Evolutionary conservation across 1,140 invertebrate genomes (phyloP), one percentile per base, ranked within the genome.

Genomic region (Drosophila orosa): DNA sequence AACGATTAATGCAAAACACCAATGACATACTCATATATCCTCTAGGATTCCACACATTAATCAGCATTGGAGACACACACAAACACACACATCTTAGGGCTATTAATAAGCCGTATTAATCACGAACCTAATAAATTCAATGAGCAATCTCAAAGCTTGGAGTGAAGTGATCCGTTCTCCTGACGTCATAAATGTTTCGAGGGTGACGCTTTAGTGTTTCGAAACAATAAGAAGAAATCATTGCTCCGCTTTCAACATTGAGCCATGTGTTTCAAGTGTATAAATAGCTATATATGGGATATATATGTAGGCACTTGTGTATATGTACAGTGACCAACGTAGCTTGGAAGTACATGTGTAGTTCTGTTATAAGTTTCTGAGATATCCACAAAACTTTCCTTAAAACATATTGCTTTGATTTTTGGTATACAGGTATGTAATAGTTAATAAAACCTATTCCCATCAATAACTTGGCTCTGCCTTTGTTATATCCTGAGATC

Each of bases 21-120:
- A 35, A 35, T 25, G 45, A 24, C 13, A 54, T 24, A 35, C n/a
- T 13, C 15, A 22, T 5, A 27, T 61, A 22, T 37, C 42, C 42
- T 45, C 1, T 45, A 45, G 24, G 24, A 19, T 10, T 56, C 24
- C 25, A 6, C 19, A 55, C 7, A 22, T 57, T 37, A 61, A 29
- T 62, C 33, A 54, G 9, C 22, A 13, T 1, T 19, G 15, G 3
- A n/a, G 44, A 25, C 6, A 15, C 19, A 15, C 35, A 25, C 10
- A n/a, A 29, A 25, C 6, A 15, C 19, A 15, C 35, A 25, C 10
- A 33, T 52, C 48, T 35, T 33, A 12, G 12, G n/a, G 29, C n/a
- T 37, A 56, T 37, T 61, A 39, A 56, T 56, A 56, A 19, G 10
- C n/a, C 15, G 1, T 58, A 62, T 62, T 62, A 62, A 62, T 62